Conservation (phyloP, 2,888 invertebrate genomes). For the Petrolisthes manimaculis region DNA sequence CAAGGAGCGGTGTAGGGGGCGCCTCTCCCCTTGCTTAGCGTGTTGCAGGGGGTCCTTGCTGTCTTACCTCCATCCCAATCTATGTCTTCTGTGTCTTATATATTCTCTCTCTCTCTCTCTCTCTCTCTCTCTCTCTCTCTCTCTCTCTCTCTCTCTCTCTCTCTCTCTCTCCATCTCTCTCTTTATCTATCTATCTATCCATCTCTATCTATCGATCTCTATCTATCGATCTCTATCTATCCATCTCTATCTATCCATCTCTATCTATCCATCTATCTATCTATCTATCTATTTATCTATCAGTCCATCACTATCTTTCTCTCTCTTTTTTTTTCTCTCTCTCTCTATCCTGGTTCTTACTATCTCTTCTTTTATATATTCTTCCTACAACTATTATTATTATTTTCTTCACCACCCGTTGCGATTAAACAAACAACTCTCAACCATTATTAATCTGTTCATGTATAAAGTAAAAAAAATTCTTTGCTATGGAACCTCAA, state of each 20-base stretch:
- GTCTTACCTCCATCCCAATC: too few relatives aligned
- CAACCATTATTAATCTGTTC: not conserved
- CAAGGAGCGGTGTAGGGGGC: too few relatives aligned
- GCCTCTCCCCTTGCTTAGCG: too few relatives aligned
- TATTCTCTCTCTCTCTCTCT: not conserved
- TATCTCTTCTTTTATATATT: not conserved
- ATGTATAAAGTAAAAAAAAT: not conserved
- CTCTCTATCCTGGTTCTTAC: not conserved
- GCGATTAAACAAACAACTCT: not conserved
- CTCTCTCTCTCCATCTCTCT: not conserved
- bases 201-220: not conserved
- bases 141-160: not conserved
- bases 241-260: not conserved
- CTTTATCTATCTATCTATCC: too few relatives aligned
- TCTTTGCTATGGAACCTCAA: not conserved
- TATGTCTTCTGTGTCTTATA: not conserved
- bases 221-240: not conserved
- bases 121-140: not conserved
- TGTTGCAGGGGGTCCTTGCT: too few relatives aligned
- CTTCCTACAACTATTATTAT: not conserved
- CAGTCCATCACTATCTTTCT: not conserved
- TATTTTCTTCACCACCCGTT: not conserved
- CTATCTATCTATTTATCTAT: not conserved
- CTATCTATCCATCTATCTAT: not conserved
- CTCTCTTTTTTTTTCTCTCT: slow-evolving; percentile 6